Percentiles rank a stretch among this genome's conserved stretches.
Conservation (phyloP, 2,888 invertebrate genomes). For the Melikaiella ostensackeni region DNA sequence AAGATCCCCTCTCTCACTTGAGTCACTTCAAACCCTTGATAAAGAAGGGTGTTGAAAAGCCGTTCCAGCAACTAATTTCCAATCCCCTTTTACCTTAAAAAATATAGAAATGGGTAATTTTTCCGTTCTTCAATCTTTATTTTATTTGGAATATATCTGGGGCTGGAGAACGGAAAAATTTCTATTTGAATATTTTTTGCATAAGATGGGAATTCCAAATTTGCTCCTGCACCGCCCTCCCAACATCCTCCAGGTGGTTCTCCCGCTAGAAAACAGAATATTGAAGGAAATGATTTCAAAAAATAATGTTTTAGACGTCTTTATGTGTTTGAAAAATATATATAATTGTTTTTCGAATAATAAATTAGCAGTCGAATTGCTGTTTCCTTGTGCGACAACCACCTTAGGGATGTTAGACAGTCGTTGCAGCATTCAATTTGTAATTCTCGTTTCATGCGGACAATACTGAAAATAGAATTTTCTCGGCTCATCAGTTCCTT, state of each 20-base stretch:
- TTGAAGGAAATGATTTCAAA: neutral
- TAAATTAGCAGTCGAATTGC: neutral
- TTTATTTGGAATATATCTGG: neutral
- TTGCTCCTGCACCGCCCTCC: constrained; percentile 9
- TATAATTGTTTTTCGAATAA: constrained; percentile 21
- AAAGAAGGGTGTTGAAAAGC: constrained; percentile 39
- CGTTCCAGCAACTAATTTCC: constrained; percentile 28
- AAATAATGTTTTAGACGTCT: neutral
- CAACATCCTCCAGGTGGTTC: constrained; percentile 28
- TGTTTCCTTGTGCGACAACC: constrained; percentile 15
- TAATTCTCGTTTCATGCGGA: neutral
- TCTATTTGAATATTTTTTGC: constrained; percentile 29
- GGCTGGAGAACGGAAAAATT: neutral
- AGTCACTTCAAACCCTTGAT: constrained; percentile 36
- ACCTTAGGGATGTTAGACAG: constrained; percentile 9
- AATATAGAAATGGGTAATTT: constrained; percentile 1
- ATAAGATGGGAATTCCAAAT: constrained; percentile 16
- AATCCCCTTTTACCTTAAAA: constrained; percentile 20
- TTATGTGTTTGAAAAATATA: neutral
- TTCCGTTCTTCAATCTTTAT: neutral
- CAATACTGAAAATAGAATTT: constrained; percentile 24
- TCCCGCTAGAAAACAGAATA: constrained; percentile 5
- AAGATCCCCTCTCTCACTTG: constrained; percentile 38
- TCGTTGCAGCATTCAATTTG: neutral
- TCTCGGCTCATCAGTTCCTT: neutral